Evolutionary conservation across 1,140 invertebrate genomes (phyloP).

Genomic region (Drosophila orosa): DNA sequence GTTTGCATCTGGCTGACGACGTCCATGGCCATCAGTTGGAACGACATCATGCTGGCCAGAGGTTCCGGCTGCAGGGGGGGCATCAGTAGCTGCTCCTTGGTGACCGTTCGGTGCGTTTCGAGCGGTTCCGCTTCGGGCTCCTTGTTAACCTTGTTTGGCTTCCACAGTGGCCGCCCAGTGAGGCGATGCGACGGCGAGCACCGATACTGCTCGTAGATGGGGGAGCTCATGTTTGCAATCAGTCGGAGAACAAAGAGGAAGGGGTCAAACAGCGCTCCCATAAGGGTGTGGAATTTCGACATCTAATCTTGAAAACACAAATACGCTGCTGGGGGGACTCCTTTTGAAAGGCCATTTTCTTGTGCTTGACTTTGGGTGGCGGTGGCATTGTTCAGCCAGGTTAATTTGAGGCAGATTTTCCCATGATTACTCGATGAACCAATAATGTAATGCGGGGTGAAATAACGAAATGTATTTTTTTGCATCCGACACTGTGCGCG

Average conservation of each 20-base stretch:
- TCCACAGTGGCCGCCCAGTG: conserved; percentile 37
- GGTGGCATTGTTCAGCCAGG: conserved; percentile 43
- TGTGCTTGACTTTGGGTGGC: conserved; percentile 44
- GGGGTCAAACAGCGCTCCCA: conserved; percentile 63
- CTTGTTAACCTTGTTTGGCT: conserved; percentile 29
- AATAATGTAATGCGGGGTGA: conserved; percentile 50
- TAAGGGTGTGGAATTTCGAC: conserved; percentile 59
- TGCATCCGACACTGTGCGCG: conserved; percentile 16
- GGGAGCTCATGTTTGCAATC: conserved; percentile 66
- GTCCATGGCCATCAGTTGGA: conserved; percentile 60
- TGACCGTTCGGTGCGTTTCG: conserved; percentile 14
- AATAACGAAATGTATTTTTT: conserved; percentile 65
- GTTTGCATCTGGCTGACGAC: conserved; percentile 56
- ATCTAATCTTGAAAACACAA: conserved; percentile 61
- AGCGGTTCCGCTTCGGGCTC: conserved; percentile 43
- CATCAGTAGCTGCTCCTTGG: conserved; percentile 38
- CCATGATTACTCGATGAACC: conserved; percentile 51
- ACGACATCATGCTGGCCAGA: conserved; percentile 61
- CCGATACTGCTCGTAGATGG: conserved; percentile 70
- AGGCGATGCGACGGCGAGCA: conserved; percentile 48
- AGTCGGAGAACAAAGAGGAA: conserved; percentile 61
- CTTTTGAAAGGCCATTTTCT: conserved; percentile 63
- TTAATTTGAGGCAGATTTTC: conserved; percentile 32
- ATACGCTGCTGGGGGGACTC: conserved; percentile 28
- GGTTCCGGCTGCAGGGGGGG: conserved; percentile 55